phyloP scores from a whole-genome alignment of 2,797 vertebrate species.

The Enteromius anoplus region DNA sequence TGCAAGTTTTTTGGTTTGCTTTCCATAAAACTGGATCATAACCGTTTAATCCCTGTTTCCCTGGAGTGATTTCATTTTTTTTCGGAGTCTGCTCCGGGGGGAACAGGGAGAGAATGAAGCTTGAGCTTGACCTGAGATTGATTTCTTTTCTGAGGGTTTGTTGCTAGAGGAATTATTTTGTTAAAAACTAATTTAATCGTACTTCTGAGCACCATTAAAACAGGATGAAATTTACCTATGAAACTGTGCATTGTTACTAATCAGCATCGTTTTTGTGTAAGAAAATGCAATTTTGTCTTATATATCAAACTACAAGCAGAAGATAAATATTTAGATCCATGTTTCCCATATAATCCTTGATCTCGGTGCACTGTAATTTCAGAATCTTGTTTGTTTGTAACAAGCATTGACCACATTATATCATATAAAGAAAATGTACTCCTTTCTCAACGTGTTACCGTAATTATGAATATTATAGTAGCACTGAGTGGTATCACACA shows the following conservation, averaged over 20 bases:
- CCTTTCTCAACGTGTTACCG: conserved; percentile 45
- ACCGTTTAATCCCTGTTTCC: conserved; percentile 26
- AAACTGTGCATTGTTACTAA: background rate
- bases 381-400: conserved; percentile 42
- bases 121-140: conserved; percentile 1
- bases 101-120: conserved; percentile 14
- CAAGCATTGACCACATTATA: conserved; percentile 41
- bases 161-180: conserved; percentile 3
- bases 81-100: conserved; percentile 1
- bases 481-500: conserved; percentile 52
- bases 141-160: conserved; percentile 1
- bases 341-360: conserved; percentile 2
- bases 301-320: background rate
- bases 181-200: conserved; percentile 1
- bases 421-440: conserved; percentile 33
- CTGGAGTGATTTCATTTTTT: conserved; percentile 34
- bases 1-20: conserved; percentile 34
- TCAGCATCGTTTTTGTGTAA: background rate
- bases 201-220: background rate
- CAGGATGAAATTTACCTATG: background rate
- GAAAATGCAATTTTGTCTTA: background rate
- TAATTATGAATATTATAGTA: conserved; percentile 56
- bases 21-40: conserved; percentile 37
- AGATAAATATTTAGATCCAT: background rate
- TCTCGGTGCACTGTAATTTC: conserved; percentile 18